Conservation (phyloP, 2,113 vertebrate genomes). For the Cyprinodon tularosa region DNA sequence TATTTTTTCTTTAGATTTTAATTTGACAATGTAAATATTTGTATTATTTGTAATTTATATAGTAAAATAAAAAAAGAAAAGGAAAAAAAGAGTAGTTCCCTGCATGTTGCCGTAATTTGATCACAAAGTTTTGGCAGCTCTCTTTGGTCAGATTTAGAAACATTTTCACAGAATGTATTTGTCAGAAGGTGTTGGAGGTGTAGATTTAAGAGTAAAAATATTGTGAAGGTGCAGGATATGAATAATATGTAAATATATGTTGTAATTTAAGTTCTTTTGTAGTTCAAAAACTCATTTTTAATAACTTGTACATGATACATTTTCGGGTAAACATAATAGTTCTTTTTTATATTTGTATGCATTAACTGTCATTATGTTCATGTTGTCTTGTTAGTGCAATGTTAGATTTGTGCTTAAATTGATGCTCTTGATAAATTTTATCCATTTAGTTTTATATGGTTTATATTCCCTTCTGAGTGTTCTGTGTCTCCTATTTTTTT, state of each 20-base stretch:
- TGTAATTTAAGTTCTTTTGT: conserved; percentile 81
- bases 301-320: conserved; percentile 79
- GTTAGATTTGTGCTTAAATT: conserved; percentile 64
- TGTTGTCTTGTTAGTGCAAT: conserved; percentile 74
- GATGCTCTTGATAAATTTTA: conserved; percentile 63
- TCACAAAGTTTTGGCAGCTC: conserved; percentile 28
- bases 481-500: conserved; percentile 62
- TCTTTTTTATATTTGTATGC: conserved; percentile 80
- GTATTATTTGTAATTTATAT: conserved; percentile 76
- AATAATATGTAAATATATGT: conserved; percentile 78
- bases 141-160: conserved; percentile 52
- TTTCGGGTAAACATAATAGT: conserved; percentile 70
- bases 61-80: conserved; percentile 47
- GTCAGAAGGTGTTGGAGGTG: conserved; percentile 46
- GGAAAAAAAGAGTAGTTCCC: conserved; percentile 44
- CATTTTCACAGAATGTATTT: conserved; percentile 62
- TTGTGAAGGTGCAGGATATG: conserved; percentile 57
- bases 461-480: conserved; percentile 65
- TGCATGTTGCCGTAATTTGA: conserved; percentile 48
- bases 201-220: conserved; percentile 61
- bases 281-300: conserved; percentile 73
- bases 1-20: conserved; percentile 33
- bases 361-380: conserved; percentile 75
- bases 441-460: conserved; percentile 58
- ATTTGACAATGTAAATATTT: conserved; percentile 72